Conservation (phyloP, 2,888 invertebrate species). For the Syrphus vitripennis region DNA sequence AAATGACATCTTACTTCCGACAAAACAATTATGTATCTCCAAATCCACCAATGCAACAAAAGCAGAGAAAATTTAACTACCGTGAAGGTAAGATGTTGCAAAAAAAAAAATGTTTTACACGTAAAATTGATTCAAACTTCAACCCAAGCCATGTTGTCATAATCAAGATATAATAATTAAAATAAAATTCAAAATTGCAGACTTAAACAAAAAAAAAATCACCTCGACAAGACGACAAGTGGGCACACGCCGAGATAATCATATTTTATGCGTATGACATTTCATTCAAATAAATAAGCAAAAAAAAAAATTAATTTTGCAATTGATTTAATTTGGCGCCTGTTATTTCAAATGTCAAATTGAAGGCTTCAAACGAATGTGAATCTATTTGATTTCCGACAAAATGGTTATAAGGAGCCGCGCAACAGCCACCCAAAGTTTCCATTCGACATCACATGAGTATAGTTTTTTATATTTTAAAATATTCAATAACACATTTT, state of each 20-base stretch:
- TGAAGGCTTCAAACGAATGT: conserved; percentile 23
- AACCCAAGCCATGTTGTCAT: not conserved
- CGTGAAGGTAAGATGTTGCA: not conserved
- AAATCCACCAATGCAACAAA: too few relatives aligned
- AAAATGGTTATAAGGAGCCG: conserved; percentile 9
- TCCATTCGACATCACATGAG: not conserved
- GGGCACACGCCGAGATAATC: conserved; percentile 26
- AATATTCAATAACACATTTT: conserved; percentile 30
- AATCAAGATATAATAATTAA: not conserved
- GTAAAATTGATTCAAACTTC: not conserved
- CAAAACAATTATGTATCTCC: too few relatives aligned
- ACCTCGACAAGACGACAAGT: conserved; percentile 14
- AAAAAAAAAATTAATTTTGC: not conserved
- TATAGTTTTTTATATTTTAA: not conserved
- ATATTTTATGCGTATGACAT: not conserved
- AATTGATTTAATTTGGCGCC: conserved; percentile 30
- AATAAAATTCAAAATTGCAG: not conserved
- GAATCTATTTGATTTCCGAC: conserved; percentile 46
- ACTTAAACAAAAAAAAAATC: not conserved
- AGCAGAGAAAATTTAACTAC: too few relatives aligned
- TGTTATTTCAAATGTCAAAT: not conserved
- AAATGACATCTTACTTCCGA: too few relatives aligned
- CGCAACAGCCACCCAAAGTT: not conserved
- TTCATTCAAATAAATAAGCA: not conserved
- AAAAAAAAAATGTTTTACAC: not conserved